Evolutionary conservation across 1,140 invertebrate species (phyloP).

Genomic region (Drosophila suzukii): DNA sequence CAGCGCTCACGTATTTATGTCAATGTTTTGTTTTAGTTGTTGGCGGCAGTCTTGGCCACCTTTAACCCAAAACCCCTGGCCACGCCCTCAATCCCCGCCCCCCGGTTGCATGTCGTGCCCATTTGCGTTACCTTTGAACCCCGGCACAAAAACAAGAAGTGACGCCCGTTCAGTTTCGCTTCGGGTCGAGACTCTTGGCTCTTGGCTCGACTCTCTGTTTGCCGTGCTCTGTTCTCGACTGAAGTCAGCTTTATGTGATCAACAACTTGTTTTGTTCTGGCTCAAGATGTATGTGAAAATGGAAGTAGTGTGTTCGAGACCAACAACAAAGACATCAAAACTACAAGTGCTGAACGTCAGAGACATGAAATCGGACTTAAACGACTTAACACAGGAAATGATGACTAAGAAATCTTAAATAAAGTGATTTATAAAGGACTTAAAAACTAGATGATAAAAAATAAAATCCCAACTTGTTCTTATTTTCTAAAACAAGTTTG

Average conservation of each 20-base stretch:
- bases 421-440: not conserved
- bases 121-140: slow-evolving; percentile 79
- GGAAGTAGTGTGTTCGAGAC: slow-evolving; percentile 32
- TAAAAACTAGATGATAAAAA: too few species aligned
- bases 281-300: slow-evolving; percentile 60
- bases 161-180: slow-evolving; percentile 36
- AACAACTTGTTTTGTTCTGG: slow-evolving; percentile 77
- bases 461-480: too few species aligned
- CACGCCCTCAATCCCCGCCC: not conserved
- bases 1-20: slow-evolving; percentile 72
- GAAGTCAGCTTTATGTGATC: slow-evolving; percentile 70
- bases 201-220: slow-evolving; percentile 24
- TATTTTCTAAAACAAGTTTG: too few species aligned
- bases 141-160: slow-evolving; percentile 63
- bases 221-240: slow-evolving; percentile 44
- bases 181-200: slow-evolving; percentile 24
- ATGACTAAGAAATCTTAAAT: not conserved
- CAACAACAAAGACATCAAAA: slow-evolving; percentile 35
- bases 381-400: too few species aligned
- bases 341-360: slow-evolving; percentile 60
- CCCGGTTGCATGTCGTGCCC: slow-evolving; percentile 74
- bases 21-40: slow-evolving; percentile 77
- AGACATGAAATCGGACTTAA: slow-evolving; percentile 16
- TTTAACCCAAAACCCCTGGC: not conserved
- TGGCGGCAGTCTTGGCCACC: slow-evolving; percentile 34